These are phyloP conservation scores for Amazona guildingii DNA, from an alignment of 2,113 vertebrate species.

Conservation along the genomic window DNA sequence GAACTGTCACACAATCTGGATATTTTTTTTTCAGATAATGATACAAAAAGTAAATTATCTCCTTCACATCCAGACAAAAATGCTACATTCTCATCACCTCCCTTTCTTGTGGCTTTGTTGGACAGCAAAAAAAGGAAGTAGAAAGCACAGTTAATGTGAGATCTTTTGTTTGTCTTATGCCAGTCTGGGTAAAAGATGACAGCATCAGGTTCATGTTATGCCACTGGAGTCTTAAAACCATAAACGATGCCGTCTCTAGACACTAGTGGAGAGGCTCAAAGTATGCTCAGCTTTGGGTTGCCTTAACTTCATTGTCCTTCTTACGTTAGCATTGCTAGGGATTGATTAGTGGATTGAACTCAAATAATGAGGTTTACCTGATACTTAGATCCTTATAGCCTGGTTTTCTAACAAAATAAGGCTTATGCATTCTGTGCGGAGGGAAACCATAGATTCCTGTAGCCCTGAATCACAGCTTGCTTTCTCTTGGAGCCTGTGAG, in stretches of 20 bases:
- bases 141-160: background rate
- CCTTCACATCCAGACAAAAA: background rate
- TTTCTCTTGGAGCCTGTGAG: background rate
- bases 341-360: background rate
- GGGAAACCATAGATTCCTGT: background rate
- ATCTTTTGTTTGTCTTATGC: background rate
- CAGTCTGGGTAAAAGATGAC: background rate
- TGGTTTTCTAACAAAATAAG: background rate
- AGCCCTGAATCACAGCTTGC: background rate
- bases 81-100: background rate
- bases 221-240: background rate
- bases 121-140: background rate
- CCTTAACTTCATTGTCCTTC: background rate
- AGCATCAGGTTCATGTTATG: background rate
- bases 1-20: background rate
- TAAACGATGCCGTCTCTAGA: background rate
- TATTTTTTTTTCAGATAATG: background rate
- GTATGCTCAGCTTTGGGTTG: background rate
- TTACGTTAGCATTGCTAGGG: background rate
- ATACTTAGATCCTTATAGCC: background rate
- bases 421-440: background rate
- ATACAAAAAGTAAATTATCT: background rate
- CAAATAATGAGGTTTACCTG: background rate
- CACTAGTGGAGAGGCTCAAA: background rate
- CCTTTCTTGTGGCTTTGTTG: fast-evolving